Evolutionary conservation across 2,888 invertebrate species (phyloP).

Genomic region (Malachius bipustulatus): DNA sequence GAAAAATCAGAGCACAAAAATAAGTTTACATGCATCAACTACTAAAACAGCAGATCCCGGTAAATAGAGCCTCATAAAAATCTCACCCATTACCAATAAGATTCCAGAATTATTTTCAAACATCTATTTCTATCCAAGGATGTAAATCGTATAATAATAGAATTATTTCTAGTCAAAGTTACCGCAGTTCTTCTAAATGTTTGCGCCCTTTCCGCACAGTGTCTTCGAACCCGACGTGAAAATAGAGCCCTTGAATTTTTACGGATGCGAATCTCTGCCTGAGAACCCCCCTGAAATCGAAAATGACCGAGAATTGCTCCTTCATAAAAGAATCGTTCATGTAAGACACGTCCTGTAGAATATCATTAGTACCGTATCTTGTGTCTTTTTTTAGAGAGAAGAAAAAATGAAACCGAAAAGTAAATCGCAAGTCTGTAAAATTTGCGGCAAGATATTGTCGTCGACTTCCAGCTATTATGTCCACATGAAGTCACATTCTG

Average conservation of each 20-base stretch:
- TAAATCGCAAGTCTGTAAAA: neutral
- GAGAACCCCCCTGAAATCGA: neutral
- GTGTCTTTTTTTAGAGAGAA: neutral
- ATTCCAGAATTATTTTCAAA: no score
- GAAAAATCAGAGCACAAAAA: no score
- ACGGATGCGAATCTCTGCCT: neutral
- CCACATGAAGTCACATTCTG: conserved; percentile 2
- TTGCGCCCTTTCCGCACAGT: neutral
- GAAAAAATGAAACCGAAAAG: neutral
- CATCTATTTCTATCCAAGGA: no score
- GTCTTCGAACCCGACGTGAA: conserved; percentile 3
- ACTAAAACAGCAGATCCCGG: no score
- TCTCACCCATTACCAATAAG: no score
- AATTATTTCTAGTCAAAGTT: no score
- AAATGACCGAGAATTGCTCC: neutral
- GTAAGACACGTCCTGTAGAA: neutral
- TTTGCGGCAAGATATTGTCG: conserved; percentile 1
- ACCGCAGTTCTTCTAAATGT: no score
- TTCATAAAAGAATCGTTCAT: neutral
- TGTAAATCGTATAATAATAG: no score
- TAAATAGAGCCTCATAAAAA: no score
- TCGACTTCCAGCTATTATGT: conserved; percentile 2
- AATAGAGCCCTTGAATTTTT: neutral
- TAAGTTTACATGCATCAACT: no score
- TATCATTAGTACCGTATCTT: neutral